A percentile compares a stretch with the other conserved stretches of the same genome.
Conservation (phyloP, 1,140 invertebrate genomes). For the Batillaria attramentaria region DNA sequence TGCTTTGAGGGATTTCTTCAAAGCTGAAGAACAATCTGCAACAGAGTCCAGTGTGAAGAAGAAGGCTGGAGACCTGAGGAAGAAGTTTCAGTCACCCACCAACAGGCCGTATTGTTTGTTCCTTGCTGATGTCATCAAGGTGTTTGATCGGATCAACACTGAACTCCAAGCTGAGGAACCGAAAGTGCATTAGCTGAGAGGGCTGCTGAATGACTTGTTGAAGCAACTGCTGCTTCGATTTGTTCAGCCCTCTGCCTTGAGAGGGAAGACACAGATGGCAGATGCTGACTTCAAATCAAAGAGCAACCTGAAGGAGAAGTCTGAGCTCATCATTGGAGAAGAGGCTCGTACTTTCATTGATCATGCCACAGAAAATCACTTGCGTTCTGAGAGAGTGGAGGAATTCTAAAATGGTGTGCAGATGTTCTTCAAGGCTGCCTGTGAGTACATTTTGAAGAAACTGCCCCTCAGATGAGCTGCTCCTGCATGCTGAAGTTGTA, state of each 20-base stretch:
- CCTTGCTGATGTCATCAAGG: neutral
- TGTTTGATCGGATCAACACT: neutral
- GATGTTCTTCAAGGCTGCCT: neutral
- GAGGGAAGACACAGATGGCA: neutral
- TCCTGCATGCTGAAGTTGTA: conserved; percentile 1
- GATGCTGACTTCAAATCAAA: neutral
- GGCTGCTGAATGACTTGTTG: neutral
- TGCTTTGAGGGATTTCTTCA: conserved; percentile 11
- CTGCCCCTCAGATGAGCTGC: neutral
- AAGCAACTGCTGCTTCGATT: neutral
- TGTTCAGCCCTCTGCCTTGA: conserved; percentile 5
- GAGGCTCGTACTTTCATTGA: neutral
- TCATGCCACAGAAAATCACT: too few species aligned
- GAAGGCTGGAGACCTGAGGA: neutral
- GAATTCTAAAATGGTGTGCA: neutral
- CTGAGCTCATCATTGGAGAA: neutral
- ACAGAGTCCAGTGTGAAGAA: neutral
- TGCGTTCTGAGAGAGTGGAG: neutral
- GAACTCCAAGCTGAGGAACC: neutral
- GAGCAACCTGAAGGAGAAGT: neutral
- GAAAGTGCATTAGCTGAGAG: neutral
- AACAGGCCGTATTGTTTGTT: conserved; percentile 15
- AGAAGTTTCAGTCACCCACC: neutral
- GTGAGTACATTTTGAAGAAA: neutral
- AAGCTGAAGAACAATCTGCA: neutral